Evolutionary conservation across 2,113 vertebrate genomes (phyloP), one percentile per base, ranked within the genome.

Genomic region (Mustela lutreola): DNA sequence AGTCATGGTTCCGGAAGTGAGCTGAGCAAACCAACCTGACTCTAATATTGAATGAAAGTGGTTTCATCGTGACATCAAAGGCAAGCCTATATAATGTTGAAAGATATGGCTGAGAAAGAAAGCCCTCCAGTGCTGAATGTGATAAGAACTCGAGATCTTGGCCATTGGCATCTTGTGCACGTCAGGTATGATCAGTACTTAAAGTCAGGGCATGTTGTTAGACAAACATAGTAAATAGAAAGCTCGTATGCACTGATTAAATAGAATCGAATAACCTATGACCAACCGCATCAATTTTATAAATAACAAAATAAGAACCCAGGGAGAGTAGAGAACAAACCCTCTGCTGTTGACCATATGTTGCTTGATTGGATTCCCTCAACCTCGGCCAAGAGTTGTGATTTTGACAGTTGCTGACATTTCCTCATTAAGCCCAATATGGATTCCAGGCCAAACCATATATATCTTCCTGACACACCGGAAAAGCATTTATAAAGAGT

Each of bases 341-440:
- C 28, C 42, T 63, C 1, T 87, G 11, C 53, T 63, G 11, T 45
- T 90, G 65, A 39, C 62, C 8, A 3, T 75, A 48, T 65, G 62
- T 82, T 92, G 39, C 50, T 90, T 84, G 62, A n/a, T 50, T 42
- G 48, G 39, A 91, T 70, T 93, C 60, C 53, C 33, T 97, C 62
- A 48, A 33, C 15, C 24, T 89, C n/a, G 84, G 67, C 18, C 45
- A 26, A 33, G 7, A 91, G 26, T 11, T 79, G 73, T 94, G 62
- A 88, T 33, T 94, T 93, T 98, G 92, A 88, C 1, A 82, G 14
- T 85, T 42, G 75, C 80, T 91, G 36, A 28, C 18, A 97, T 87
- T 96, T 94, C 19, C 73, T 21, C 73, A 78, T 67, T 95, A 76
- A 76, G 71, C 33, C 36, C 85, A 81, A n/a, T 82, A 70, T 53